A percentile compares a stretch with the other conserved stretches of the same genome.
phyloP scores from a whole-genome alignment of 2,113 vertebrate species.

The Phalacrocorax carbo region DNA sequence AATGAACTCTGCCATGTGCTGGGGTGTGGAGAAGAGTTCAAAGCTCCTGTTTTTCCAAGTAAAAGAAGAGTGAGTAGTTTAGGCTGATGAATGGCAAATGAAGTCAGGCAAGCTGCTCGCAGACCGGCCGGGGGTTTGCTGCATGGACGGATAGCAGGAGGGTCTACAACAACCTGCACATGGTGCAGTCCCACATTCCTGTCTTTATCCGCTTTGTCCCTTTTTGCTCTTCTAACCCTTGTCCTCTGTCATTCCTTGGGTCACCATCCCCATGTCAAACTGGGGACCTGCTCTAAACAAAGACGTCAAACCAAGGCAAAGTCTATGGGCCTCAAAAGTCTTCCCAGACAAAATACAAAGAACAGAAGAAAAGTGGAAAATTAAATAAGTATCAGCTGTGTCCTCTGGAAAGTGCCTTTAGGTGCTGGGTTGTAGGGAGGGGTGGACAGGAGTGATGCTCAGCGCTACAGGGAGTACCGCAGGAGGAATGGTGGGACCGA shows the following conservation, averaged over 20 bases:
- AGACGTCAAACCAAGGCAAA: not conserved
- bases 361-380: not conserved
- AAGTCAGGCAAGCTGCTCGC: not conserved
- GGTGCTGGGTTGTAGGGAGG: not conserved
- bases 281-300: not conserved
- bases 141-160: not conserved
- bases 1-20: not conserved
- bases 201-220: not conserved
- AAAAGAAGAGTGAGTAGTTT: not conserved
- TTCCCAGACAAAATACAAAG: not conserved
- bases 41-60: not conserved
- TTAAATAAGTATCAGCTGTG: not conserved
- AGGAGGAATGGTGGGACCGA: fast-evolving
- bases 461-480: not conserved
- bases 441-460: not conserved
- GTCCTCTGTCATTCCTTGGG: not conserved
- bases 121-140: not conserved
- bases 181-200: not conserved
- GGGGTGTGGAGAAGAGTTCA: not conserved
- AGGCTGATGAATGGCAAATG: not conserved
- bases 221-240: not conserved
- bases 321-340: not conserved
- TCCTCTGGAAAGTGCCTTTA: not conserved
- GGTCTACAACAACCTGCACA: not conserved
- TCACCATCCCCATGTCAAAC: not conserved